Evolutionary conservation across 2,888 invertebrate species (phyloP).

Genomic region (Cryptophagus acutangulus): DNA sequence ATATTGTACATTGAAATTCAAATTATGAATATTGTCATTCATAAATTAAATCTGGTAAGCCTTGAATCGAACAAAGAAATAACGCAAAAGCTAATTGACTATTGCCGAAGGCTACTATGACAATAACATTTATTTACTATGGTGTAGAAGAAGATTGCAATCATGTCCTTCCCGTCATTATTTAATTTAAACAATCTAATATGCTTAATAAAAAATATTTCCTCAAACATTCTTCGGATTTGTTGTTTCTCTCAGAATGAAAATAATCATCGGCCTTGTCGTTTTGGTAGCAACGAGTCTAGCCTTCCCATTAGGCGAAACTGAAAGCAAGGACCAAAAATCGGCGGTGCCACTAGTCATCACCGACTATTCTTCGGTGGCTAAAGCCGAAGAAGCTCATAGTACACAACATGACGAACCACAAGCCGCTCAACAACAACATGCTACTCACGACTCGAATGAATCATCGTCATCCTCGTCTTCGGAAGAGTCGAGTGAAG

Average conservation of each 20-base stretch:
- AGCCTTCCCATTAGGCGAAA: slow-evolving; percentile 60
- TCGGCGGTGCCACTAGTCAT: slow-evolving; percentile 44
- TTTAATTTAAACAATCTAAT: too few species aligned
- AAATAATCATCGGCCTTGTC: slow-evolving; percentile 58
- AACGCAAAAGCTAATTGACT: too few species aligned
- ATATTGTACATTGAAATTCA: too few species aligned
- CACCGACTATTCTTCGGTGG: slow-evolving; percentile 46
- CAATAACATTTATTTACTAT: too few species aligned
- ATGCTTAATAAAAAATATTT: too few species aligned
- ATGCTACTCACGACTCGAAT: slow-evolving; percentile 28
- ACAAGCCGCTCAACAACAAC: slow-evolving; percentile 22
- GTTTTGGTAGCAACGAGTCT: slow-evolving; percentile 51
- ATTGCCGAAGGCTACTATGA: too few species aligned
- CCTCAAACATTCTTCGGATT: too few species aligned
- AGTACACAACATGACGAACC: slow-evolving; percentile 22
- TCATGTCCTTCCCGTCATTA: too few species aligned
- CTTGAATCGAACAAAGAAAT: too few species aligned
- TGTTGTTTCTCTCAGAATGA: slow-evolving; percentile 52
- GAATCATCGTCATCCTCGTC: slow-evolving; percentile 27
- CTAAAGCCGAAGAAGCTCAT: slow-evolving; percentile 37
- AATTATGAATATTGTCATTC: too few species aligned
- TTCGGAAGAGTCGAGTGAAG: slow-evolving; percentile 39
- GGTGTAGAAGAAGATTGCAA: too few species aligned
- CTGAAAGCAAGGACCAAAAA: slow-evolving; percentile 32
- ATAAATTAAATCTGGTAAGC: too few species aligned